These are phyloP conservation scores for Fulica atra DNA, from an alignment of 2,113 vertebrate species.

Conservation along the genomic window DNA sequence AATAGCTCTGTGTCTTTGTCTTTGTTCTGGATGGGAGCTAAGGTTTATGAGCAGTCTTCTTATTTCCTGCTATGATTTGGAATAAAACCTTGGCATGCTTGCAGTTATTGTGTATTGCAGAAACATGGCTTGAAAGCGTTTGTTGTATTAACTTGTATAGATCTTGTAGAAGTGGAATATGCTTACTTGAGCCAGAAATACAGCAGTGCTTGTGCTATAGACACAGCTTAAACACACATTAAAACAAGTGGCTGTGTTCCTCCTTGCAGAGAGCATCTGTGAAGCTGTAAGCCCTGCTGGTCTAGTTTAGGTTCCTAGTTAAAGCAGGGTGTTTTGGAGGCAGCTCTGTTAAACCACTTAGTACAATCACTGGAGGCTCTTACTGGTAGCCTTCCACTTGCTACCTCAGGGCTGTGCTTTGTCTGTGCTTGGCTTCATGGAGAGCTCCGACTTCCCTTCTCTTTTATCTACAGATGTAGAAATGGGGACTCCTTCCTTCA, in stretches of 20 bases:
- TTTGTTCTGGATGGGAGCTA: neutral
- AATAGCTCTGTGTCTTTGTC: neutral
- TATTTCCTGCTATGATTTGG: neutral
- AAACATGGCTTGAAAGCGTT: neutral
- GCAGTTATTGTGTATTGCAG: neutral
- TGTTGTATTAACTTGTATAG: neutral
- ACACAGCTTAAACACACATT: accelerated
- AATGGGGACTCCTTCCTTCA: neutral
- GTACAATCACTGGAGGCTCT: neutral
- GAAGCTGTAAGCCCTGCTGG: neutral
- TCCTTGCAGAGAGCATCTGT: neutral
- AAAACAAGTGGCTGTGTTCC: neutral
- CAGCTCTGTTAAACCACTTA: neutral
- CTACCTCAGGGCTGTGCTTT: neutral
- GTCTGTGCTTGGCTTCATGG: neutral
- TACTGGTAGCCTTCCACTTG: neutral
- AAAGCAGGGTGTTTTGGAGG: neutral
- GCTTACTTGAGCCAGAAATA: neutral
- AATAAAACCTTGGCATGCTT: neutral
- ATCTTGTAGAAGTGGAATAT: neutral
- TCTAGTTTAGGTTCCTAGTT: neutral
- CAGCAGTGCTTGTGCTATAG: neutral
- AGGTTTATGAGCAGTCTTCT: neutral
- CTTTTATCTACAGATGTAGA: neutral
- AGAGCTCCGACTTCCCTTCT: neutral